Evolutionary conservation across 2,797 vertebrate genomes (phyloP).

Genomic region (Podarcis lilfordi): DNA sequence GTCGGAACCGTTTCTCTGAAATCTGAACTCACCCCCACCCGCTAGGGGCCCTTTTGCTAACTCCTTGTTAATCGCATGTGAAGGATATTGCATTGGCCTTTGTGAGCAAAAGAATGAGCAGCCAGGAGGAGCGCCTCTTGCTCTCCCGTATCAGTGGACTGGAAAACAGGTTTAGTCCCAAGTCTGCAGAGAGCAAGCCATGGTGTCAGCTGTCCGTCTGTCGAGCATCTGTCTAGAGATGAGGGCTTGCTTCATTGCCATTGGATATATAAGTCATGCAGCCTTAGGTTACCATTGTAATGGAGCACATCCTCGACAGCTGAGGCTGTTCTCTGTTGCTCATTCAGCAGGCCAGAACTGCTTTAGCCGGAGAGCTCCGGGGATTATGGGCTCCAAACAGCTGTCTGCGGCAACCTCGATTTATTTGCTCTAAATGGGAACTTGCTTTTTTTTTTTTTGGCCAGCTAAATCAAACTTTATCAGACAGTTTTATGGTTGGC

Average conservation of each 20-base stretch:
- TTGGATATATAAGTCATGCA: slow-evolving; percentile 55
- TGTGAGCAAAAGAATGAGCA: slow-evolving; percentile 20
- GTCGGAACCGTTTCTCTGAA: slow-evolving; percentile 64
- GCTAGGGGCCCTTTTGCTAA: slow-evolving; percentile 43
- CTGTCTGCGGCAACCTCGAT: slow-evolving; percentile 75
- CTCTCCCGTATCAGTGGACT: slow-evolving; percentile 28
- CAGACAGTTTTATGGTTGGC: slow-evolving; percentile 85
- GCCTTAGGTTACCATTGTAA: slow-evolving; percentile 64
- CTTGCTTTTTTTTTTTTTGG: slow-evolving; percentile 67
- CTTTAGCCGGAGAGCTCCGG: slow-evolving; percentile 58
- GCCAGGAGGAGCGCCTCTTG: slow-evolving; percentile 19
- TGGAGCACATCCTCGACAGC: slow-evolving; percentile 75
- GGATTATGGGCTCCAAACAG: slow-evolving; percentile 74
- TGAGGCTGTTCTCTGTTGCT: slow-evolving; percentile 67
- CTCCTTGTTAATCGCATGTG: slow-evolving; percentile 48
- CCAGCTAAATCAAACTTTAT: slow-evolving; percentile 86
- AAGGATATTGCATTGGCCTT: slow-evolving; percentile 43
- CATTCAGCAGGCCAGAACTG: slow-evolving; percentile 55
- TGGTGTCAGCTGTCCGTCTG: slow-evolving; percentile 74
- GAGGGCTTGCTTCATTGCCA: slow-evolving; percentile 36
- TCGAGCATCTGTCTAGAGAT: slow-evolving; percentile 68
- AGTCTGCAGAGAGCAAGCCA: slow-evolving; percentile 44
- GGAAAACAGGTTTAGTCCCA: slow-evolving; percentile 48
- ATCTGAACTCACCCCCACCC: slow-evolving; percentile 62
- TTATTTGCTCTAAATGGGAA: slow-evolving; percentile 78